Percentiles rank a stretch among this genome's conserved stretches.
phyloP scores from a whole-genome alignment of 2,888 invertebrate species.

The Chrysina gloriosa region DNA sequence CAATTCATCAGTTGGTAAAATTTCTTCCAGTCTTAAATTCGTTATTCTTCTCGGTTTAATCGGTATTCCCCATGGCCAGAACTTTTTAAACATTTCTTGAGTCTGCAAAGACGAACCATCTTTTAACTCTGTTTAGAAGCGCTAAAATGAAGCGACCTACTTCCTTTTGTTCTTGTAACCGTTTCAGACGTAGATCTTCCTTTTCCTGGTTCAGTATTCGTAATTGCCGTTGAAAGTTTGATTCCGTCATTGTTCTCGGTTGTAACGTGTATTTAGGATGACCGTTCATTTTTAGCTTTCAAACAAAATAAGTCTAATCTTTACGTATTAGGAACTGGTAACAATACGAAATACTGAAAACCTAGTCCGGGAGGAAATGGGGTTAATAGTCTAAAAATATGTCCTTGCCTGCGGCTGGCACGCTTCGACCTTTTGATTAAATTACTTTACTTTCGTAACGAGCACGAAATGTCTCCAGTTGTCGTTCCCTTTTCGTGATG shows the following conservation, averaged over 20 bases:
- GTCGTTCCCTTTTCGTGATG: no score
- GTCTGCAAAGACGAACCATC: slow-evolving; percentile 60
- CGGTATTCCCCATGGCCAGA: slow-evolving; percentile 80
- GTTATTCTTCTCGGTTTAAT: slow-evolving; percentile 69
- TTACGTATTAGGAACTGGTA: no score
- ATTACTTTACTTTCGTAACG: no score
- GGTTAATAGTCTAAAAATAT: no score
- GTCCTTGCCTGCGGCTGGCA: no score
- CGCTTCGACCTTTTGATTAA: no score
- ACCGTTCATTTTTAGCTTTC: no score
- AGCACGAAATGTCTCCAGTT: no score
- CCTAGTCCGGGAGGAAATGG: no score
- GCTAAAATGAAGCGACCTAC: slow-evolving; percentile 48
- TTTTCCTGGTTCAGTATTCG: slow-evolving; percentile 58
- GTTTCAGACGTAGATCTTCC: slow-evolving; percentile 54
- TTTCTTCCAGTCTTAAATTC: slow-evolving; percentile 75
- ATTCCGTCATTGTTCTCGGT: background rate
- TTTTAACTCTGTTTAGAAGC: background rate
- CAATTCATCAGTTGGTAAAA: slow-evolving; percentile 71
- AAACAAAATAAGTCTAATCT: no score
- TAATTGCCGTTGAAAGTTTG: slow-evolving; percentile 54
- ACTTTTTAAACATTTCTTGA: slow-evolving; percentile 74
- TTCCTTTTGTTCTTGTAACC: slow-evolving; percentile 59
- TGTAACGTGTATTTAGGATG: no score
- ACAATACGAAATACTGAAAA: no score